Percentiles rank a stretch among this genome's conserved stretches.
phyloP scores from a whole-genome alignment of 1,140 invertebrate genomes.

The Zaprionus davidi region DNA sequence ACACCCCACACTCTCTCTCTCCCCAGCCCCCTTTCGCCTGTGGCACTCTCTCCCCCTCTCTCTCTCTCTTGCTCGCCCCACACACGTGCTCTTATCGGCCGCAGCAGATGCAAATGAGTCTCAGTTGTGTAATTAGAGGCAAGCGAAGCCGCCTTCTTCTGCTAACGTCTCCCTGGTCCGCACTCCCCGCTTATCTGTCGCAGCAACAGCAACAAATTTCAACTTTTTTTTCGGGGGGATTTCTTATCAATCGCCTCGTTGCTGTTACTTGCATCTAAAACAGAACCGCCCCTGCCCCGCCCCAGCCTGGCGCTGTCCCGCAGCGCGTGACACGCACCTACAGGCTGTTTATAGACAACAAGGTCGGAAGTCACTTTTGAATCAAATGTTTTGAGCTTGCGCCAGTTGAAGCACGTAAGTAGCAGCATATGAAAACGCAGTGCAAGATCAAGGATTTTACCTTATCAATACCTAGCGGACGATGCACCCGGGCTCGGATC shows the following conservation, averaged over 20 bases:
- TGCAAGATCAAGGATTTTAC: conserved; percentile 76
- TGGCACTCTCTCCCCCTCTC: background rate
- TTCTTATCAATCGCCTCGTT: conserved; percentile 54
- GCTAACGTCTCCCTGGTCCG: conserved; percentile 13
- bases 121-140: conserved; percentile 65
- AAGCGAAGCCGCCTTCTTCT: conserved; percentile 3
- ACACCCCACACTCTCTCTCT: conserved; percentile 3
- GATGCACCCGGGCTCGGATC: conserved; percentile 68
- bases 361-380: conserved; percentile 31
- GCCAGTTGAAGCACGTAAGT: conserved; percentile 54
- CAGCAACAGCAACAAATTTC: conserved; percentile 12
- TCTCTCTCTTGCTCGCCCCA: background rate
- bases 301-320: background rate
- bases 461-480: conserved; percentile 66
- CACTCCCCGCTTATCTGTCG: conserved; percentile 50
- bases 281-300: background rate
- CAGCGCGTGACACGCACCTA: conserved; percentile 4
- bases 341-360: conserved; percentile 33
- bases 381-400: conserved; percentile 42
- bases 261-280: conserved; percentile 50
- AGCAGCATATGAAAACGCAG: conserved; percentile 49
- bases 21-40: background rate
- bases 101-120: conserved; percentile 58
- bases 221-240: conserved; percentile 21
- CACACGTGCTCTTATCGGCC: conserved; percentile 41